Evolutionary conservation across 1,140 invertebrate genomes (phyloP).

Genomic region (Nasonia giraulti): DNA sequence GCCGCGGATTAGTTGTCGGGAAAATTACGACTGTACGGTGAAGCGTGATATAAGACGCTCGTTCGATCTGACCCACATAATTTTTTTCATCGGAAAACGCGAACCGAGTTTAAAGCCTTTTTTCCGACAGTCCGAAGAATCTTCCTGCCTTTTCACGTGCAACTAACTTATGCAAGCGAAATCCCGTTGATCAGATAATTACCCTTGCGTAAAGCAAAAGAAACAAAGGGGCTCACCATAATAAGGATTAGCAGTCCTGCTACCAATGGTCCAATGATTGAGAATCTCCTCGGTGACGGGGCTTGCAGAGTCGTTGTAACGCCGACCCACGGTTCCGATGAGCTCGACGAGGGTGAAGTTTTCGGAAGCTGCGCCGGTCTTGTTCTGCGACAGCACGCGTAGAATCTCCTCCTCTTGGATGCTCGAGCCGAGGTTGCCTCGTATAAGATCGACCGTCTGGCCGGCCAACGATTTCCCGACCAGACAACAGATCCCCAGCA

Average conservation of each 20-base stretch:
- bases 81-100: not conserved
- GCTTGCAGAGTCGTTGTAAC: constrained; percentile 19
- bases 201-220: too few species aligned
- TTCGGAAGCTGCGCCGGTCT: constrained; percentile 52
- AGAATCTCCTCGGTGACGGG: constrained; percentile 22
- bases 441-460: constrained; percentile 52
- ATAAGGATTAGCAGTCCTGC: constrained; percentile 54
- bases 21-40: not conserved
- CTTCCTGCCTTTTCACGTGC: too few species aligned
- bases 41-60: not conserved
- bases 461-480: constrained; percentile 37
- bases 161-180: too few species aligned
- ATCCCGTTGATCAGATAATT: too few species aligned
- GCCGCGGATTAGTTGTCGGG: not conserved
- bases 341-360: constrained; percentile 62
- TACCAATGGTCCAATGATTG: constrained; percentile 28
- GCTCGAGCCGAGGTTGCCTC: constrained; percentile 3
- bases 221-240: constrained; percentile 54
- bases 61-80: not conserved
- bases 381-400: constrained; percentile 58
- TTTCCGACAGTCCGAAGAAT: too few species aligned
- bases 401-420: constrained; percentile 62
- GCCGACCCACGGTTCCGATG: constrained; percentile 45
- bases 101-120: not conserved
- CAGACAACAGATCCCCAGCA: constrained; percentile 10